phyloP scores from a whole-genome alignment of 2,113 vertebrate genomes.

The Maccullochella peelii region DNA sequence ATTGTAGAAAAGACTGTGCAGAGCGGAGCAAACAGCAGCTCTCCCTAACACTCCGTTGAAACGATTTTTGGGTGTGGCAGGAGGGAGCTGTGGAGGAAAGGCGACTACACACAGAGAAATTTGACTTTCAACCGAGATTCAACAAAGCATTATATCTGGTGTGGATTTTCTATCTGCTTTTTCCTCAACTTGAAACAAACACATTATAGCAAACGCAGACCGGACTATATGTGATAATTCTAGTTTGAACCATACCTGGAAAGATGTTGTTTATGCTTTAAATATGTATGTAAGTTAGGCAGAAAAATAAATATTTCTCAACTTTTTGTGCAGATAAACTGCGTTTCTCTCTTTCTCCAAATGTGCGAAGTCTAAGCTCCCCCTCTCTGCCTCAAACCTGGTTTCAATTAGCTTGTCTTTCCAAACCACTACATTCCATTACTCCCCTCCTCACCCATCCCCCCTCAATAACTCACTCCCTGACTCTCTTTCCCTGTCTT shows the following conservation, averaged over 20 bases:
- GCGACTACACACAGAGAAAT: constrained; percentile 51
- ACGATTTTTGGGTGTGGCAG: constrained; percentile 82
- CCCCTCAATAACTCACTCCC: constrained; percentile 63
- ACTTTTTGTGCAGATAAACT: constrained; percentile 47
- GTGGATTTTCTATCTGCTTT: not conserved
- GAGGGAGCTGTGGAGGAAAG: constrained; percentile 52
- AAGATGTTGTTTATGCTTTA: not conserved
- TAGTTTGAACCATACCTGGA: constrained; percentile 7
- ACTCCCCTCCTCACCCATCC: constrained; percentile 77
- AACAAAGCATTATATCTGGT: constrained; percentile 20
- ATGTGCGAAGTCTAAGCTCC: constrained; percentile 66
- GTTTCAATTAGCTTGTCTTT: constrained; percentile 89
- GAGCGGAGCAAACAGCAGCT: constrained; percentile 34
- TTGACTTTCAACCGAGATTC: constrained; percentile 48
- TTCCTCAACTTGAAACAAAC: constrained; percentile 16
- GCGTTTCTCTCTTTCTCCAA: constrained; percentile 58
- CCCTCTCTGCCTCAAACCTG: constrained; percentile 83
- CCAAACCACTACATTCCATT: constrained; percentile 90
- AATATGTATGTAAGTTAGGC: not conserved
- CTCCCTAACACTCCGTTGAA: constrained; percentile 18
- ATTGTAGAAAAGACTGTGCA: constrained; percentile 13
- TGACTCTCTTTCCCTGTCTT: constrained; percentile 64
- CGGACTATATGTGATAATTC: not conserved
- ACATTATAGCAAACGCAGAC: not conserved
- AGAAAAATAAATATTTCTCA: not conserved